Evolutionary conservation across 1,140 invertebrate species (phyloP).

Genomic region (Pteromalus puparum): DNA sequence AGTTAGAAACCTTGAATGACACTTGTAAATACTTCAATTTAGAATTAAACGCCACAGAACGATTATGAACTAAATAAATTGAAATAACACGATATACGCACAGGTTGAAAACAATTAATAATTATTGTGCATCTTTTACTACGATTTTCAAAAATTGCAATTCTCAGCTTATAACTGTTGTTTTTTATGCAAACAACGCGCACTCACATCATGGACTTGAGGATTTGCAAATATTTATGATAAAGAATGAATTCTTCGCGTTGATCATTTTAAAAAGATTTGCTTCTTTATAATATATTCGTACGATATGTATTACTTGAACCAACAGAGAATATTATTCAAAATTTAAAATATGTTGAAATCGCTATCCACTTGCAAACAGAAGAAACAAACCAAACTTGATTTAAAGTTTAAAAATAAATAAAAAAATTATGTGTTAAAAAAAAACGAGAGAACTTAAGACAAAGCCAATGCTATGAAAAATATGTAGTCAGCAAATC

Average conservation of each 20-base stretch:
- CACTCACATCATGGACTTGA: background rate
- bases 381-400: background rate
- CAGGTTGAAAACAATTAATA: background rate
- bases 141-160: background rate
- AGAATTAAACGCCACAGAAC: background rate
- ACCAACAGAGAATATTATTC: background rate
- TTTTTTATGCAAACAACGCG: background rate
- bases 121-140: background rate
- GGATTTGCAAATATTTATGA: background rate
- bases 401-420: background rate
- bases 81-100: background rate
- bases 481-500: constrained; percentile 22
- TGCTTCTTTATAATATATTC: background rate
- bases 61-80: background rate
- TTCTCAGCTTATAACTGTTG: background rate
- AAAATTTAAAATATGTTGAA: background rate
- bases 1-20: background rate
- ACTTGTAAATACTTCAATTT: background rate
- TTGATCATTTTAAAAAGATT: background rate
- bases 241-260: background rate
- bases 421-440: background rate
- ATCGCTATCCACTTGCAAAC: too few relatives aligned
- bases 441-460: constrained; percentile 21
- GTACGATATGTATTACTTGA: background rate
- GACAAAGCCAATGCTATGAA: constrained; percentile 32